Evolutionary conservation across 2,113 vertebrate genomes (phyloP), one percentile per base, ranked within the genome.

Genomic region (Gasterosteus nipponicus): DNA sequence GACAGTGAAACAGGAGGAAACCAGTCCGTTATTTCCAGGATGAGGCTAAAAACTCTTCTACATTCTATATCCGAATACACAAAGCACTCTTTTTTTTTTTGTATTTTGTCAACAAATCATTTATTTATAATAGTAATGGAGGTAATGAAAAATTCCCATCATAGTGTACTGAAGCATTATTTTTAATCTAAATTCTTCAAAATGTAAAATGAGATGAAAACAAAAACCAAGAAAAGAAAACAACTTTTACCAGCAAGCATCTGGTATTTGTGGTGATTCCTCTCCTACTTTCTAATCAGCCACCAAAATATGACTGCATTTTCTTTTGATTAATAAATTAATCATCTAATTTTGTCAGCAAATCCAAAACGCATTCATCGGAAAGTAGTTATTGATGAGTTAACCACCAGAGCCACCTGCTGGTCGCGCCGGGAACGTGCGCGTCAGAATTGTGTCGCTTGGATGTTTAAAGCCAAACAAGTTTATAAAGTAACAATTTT

Each of bases 371-470:
- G 41, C 29, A 26, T 12, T 47, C 47, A 67, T 7, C 3, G 41
- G 29, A 11, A 41, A 29, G 10, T 46, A 65, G 31, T 53, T 3
- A n/a, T 41, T 74, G 22, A 26, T 26, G 22, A 26, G 22, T 26
- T 26, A 47, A 42, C 86, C 86, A 85, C n/a, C 39, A 73, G 88
- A 68, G 90, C 82, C 91, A 81, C 81, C 92, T 86, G 51, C 70
- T 77, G 91, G 75, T 42, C 16, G 1, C 51, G 33, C 19, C 12
- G 16, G 69, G 33, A 73, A 84, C 84, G 4, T 74, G 64, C 85
- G 26, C 62, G 53, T 18, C 85, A 63, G 39, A 67, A 54, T 14
- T 4, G 15, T 44, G 10, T 3, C 7, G n/a, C 72, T 69, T 16
- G 65, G 15, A 65, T 38, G 16, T 44, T 54, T 26, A 3, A 75